These are phyloP conservation scores for Chanos chanos DNA, from an alignment of 2,797 vertebrate species.

Conservation along the genomic window DNA sequence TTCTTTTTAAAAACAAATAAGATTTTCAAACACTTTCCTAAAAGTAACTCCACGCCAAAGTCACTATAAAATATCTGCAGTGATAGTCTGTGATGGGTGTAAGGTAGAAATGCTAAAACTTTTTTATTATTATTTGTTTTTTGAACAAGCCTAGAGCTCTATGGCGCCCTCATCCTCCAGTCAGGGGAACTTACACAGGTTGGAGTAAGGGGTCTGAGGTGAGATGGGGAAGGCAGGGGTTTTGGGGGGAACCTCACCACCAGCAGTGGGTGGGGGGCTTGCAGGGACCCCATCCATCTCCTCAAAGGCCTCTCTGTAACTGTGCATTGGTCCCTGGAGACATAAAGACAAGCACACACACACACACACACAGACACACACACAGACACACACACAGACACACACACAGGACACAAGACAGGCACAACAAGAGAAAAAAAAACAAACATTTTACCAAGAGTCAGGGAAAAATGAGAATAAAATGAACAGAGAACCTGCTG, in stretches of 20 bases:
- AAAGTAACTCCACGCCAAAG: no score
- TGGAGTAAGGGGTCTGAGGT: conserved; percentile 83
- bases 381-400: conserved; percentile 1
- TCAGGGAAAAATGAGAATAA: no score
- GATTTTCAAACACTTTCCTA: no score
- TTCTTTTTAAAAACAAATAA: no score
- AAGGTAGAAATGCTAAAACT: no score
- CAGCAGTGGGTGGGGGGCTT: conserved; percentile 72
- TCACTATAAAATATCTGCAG: no score
- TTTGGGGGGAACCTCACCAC: conserved; percentile 87
- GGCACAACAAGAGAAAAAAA: neutral
- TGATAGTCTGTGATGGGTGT: no score
- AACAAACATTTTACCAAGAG: neutral
- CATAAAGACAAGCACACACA: conserved; percentile 5
- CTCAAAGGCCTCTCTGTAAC: conserved; percentile 97
- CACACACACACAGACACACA: conserved; percentile 6
- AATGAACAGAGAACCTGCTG: neutral
- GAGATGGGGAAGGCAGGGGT: conserved; percentile 80
- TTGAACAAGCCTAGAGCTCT: conserved; percentile 48
- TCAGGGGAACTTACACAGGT: conserved; percentile 75
- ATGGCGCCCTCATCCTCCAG: conserved; percentile 66
- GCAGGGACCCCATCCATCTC: conserved; percentile 81
- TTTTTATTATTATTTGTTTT: no score
- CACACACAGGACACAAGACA: neutral
- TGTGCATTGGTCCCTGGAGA: conserved; percentile 90